Percentiles rank a stretch among this genome's conserved stretches.
Conservation (phyloP, 1,140 invertebrate genomes). For the Paraescarpia echinospica region DNA sequence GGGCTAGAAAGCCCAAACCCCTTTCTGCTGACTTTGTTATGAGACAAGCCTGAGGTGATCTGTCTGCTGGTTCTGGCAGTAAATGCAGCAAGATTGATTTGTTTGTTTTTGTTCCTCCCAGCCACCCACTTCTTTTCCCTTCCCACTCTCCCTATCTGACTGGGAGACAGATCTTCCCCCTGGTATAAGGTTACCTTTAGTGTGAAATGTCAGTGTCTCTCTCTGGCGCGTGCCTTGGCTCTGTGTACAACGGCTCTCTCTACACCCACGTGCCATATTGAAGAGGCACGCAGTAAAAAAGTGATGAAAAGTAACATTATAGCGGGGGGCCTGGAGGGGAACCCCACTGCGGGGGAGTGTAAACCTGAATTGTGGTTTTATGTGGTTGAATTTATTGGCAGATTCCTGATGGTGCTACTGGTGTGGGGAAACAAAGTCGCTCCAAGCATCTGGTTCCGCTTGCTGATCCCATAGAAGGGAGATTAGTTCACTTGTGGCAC, state of each 20-base stretch:
- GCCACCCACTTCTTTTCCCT: neutral
- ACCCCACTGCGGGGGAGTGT: neutral
- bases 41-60: neutral
- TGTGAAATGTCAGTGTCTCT: neutral
- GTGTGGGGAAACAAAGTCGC: neutral
- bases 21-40: neutral
- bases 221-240: neutral
- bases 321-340: neutral
- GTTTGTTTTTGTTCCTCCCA: neutral
- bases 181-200: neutral
- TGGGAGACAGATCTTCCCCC: neutral
- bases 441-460: neutral
- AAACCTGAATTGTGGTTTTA: neutral
- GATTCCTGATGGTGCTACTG: neutral
- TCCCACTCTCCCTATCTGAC: neutral
- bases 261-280: neutral
- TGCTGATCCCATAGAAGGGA: neutral
- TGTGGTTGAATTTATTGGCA: neutral
- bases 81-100: neutral
- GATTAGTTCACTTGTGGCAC: neutral
- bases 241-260: neutral
- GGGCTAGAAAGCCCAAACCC: neutral
- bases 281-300: neutral
- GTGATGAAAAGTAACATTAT: neutral
- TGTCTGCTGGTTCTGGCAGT: neutral